These are phyloP conservation scores for Etia nguti DNA, from an alignment of 2,113 vertebrate species.

Conservation along the genomic window DNA sequence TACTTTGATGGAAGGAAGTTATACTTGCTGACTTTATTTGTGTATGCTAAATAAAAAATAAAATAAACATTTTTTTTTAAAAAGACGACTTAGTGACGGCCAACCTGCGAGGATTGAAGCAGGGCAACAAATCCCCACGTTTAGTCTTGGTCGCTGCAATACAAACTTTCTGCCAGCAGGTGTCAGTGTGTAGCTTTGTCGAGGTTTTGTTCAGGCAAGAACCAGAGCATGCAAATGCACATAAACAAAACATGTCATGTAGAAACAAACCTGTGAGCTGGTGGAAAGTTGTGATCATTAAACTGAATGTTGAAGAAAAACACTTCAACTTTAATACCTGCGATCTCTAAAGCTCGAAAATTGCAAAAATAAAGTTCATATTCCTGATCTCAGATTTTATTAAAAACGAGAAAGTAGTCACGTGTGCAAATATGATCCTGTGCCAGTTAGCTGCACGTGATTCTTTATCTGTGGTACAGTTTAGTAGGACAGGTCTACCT, in stretches of 20 bases:
- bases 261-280: background rate
- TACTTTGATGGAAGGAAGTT: too few species aligned
- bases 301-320: background rate
- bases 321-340: background rate
- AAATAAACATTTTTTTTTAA: too few species aligned
- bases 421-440: background rate
- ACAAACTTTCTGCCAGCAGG: background rate
- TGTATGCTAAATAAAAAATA: background rate
- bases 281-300: background rate
- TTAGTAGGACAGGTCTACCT: background rate
- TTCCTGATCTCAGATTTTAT: background rate
- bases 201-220: background rate
- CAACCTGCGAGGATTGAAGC: background rate
- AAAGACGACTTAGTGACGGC: background rate
- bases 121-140: fast-evolving
- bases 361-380: background rate
- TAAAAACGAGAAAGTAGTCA: background rate
- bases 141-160: background rate
- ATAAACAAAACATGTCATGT: background rate
- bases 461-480: background rate
- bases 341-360: background rate
- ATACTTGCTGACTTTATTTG: background rate
- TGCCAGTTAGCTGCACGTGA: background rate
- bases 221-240: background rate
- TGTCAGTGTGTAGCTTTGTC: slow-evolving; percentile 28